Conservation (phyloP, 2,888 invertebrate species). For the Linyphia triangularis region DNA sequence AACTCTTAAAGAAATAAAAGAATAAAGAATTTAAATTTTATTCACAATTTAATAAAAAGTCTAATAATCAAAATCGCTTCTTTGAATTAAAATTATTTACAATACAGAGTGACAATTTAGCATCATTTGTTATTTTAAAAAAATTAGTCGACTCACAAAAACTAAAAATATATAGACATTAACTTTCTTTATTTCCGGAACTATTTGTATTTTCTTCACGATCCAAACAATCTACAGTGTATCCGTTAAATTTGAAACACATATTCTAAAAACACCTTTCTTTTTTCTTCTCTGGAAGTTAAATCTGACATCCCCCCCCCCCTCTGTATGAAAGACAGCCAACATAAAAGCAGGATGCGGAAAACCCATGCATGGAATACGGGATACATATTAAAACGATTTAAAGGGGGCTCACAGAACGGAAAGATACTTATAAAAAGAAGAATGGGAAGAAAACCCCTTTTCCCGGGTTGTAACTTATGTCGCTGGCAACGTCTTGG, state of each 20-base stretch:
- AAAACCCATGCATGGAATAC: neutral
- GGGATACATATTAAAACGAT: neutral
- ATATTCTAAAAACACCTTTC: neutral
- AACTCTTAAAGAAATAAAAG: no score
- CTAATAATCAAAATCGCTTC: no score
- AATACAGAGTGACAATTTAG: no score
- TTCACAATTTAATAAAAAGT: no score
- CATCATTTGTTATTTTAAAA: no score
- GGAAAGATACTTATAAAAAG: neutral
- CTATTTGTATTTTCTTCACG: neutral
- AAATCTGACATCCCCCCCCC: neutral
- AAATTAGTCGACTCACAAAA: no score
- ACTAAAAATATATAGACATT: no score
- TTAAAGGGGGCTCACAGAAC: neutral
- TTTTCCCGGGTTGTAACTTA: neutral
- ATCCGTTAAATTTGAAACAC: neutral
- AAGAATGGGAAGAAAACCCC: neutral
- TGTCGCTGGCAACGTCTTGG: neutral
- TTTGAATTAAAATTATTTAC: no score
- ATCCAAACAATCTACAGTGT: conserved; percentile 3
- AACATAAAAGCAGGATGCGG: neutral
- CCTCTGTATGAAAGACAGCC: neutral
- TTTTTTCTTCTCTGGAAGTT: neutral
- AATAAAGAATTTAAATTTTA: no score
- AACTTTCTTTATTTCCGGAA: no score